phyloP scores from a whole-genome alignment of 2,113 vertebrate species.

The Manacus vitellinus region DNA sequence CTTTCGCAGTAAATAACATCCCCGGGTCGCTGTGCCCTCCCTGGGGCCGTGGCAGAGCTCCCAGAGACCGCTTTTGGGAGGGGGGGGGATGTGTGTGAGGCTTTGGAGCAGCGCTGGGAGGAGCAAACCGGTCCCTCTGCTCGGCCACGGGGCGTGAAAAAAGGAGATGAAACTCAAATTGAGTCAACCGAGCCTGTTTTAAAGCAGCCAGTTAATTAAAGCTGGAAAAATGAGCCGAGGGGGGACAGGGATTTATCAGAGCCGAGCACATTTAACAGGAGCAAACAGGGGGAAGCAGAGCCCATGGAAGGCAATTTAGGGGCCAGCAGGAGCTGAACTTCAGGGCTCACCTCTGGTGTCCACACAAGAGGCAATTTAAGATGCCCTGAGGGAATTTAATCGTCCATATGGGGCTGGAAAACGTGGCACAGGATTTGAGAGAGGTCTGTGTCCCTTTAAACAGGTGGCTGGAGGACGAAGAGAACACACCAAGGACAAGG shows the following conservation, averaged over 20 bases:
- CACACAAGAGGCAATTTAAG: background rate
- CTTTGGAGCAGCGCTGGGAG: background rate
- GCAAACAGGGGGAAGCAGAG: background rate
- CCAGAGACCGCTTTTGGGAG: background rate
- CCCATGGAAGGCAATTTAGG: background rate
- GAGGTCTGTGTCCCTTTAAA: background rate
- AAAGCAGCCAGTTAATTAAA: background rate
- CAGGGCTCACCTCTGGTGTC: background rate
- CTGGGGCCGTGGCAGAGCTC: background rate
- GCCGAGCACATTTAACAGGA: background rate
- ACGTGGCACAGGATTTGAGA: background rate
- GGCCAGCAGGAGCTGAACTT: background rate
- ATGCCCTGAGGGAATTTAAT: background rate
- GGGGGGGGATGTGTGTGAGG: background rate
- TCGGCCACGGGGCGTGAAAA: background rate
- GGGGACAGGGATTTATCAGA: background rate
- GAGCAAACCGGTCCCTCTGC: background rate
- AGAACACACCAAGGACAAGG: background rate
- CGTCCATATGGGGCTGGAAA: background rate
- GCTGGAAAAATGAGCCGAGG: background rate
- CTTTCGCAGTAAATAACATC: background rate
- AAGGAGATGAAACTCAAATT: background rate
- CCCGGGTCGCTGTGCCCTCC: background rate
- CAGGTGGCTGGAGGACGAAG: background rate
- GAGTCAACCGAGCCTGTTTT: background rate